Evolutionary conservation across 2,113 vertebrate species (phyloP).

Genomic region (Oenanthe melanoleuca): DNA sequence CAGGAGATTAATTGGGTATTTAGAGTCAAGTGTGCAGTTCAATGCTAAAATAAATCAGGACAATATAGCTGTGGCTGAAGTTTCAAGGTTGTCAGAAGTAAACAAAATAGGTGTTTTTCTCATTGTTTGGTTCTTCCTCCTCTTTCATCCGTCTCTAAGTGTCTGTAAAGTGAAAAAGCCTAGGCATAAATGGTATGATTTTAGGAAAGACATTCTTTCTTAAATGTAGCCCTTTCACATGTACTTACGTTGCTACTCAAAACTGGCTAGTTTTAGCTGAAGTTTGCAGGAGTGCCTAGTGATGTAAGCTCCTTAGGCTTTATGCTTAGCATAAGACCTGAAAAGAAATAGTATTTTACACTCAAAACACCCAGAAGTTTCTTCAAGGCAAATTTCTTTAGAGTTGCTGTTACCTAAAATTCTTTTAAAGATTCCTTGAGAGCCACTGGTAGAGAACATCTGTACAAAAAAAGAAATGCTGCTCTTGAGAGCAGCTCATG

Average conservation of each 20-base stretch:
- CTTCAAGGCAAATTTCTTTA: background rate
- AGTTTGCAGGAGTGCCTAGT: background rate
- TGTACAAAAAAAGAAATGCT: background rate
- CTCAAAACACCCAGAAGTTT: background rate
- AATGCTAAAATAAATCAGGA: background rate
- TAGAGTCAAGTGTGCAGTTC: background rate
- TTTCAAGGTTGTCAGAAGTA: background rate
- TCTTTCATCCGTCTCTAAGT: accelerated
- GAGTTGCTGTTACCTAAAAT: background rate
- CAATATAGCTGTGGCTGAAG: background rate
- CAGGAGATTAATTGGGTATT: background rate
- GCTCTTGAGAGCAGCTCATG: background rate
- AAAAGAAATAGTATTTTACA: background rate
- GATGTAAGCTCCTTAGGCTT: background rate
- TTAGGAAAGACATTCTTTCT: background rate
- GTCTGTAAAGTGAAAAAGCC: background rate
- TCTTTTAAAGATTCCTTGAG: background rate
- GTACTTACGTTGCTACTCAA: background rate
- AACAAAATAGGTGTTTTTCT: background rate
- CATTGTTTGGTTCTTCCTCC: background rate
- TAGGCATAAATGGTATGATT: background rate
- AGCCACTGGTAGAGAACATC: background rate
- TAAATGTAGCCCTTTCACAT: background rate
- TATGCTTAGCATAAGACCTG: background rate
- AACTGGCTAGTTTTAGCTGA: background rate